A percentile compares a stretch with the other conserved stretches of the same genome.
Evolutionary conservation across 2,888 invertebrate species (phyloP).

Genomic region (Pollenia angustigena): DNA sequence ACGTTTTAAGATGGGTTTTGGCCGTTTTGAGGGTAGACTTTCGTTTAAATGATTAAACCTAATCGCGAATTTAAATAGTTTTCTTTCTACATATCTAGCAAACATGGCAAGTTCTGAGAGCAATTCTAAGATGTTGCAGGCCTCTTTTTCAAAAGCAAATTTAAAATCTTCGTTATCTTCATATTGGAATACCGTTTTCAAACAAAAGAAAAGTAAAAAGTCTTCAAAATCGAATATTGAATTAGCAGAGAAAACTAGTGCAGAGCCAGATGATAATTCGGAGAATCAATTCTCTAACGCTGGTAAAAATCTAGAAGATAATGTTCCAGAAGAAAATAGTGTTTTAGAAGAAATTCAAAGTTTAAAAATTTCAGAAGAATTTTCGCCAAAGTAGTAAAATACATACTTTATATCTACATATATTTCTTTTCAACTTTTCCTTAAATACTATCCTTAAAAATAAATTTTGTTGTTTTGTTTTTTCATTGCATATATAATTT

Average conservation of each 20-base stretch:
- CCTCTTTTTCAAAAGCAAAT: constrained; percentile 70
- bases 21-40: constrained; percentile 49
- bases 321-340: constrained; percentile 8
- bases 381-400: constrained; percentile 31
- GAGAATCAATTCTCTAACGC: not conserved
- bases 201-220: constrained; percentile 65
- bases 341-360: constrained; percentile 70
- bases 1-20: constrained; percentile 67
- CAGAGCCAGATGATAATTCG: not conserved
- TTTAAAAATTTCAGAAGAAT: constrained; percentile 73
- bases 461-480: constrained; percentile 28
- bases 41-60: constrained; percentile 8
- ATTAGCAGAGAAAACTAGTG: not conserved
- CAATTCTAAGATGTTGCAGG: constrained; percentile 31
- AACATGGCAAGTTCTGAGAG: constrained; percentile 1
- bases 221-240: constrained; percentile 15
- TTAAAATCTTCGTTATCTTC: constrained; percentile 78
- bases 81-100: not conserved
- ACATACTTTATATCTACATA: too few species aligned
- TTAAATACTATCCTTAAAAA: not conserved
- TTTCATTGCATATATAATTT: constrained; percentile 29
- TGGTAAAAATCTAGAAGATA: not conserved
- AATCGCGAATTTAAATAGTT: not conserved
- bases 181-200: constrained; percentile 80
- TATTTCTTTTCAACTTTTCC: not conserved